phyloP scores from a whole-genome alignment of 2,888 invertebrate genomes.

The Andrena hattorfiana region DNA sequence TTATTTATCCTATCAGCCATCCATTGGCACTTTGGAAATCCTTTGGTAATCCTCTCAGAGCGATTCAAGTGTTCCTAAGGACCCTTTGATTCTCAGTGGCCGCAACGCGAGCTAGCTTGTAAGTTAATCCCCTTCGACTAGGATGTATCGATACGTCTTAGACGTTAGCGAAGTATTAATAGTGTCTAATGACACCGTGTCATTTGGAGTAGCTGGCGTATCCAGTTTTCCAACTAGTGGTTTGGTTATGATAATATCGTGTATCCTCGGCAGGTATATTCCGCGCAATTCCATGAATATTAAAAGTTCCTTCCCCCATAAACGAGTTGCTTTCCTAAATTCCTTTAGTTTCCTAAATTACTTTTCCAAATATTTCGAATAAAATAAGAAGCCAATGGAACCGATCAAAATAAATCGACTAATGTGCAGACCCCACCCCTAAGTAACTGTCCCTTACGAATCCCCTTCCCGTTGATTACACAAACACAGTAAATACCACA shows the following conservation, averaged over 20 bases:
- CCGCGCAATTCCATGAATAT: background rate
- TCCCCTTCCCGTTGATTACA: too few species aligned
- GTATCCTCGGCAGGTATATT: slow-evolving; percentile 1
- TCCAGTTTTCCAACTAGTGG: slow-evolving; percentile 18
- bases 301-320: background rate
- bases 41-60: background rate
- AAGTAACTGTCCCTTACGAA: too few species aligned
- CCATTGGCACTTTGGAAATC: background rate
- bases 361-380: too few species aligned
- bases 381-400: too few species aligned
- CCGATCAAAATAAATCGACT: too few species aligned
- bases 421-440: too few species aligned
- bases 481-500: too few species aligned
- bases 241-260: slow-evolving; percentile 12
- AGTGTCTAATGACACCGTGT: slow-evolving; percentile 18
- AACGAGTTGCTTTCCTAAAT: too few species aligned
- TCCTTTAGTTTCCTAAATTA: too few species aligned
- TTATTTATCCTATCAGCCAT: background rate
- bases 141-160: slow-evolving; percentile 1
- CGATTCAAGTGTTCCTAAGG: background rate
- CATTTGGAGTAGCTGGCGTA: slow-evolving; percentile 11
- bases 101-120: slow-evolving; percentile 1
- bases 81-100: background rate
- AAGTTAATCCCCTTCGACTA: slow-evolving; percentile 5
- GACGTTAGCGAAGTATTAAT: slow-evolving; percentile 11